A percentile compares a stretch with the other conserved stretches of the same genome.
phyloP scores from a whole-genome alignment of 2,797 vertebrate species.

The Myotis daubentonii region DNA sequence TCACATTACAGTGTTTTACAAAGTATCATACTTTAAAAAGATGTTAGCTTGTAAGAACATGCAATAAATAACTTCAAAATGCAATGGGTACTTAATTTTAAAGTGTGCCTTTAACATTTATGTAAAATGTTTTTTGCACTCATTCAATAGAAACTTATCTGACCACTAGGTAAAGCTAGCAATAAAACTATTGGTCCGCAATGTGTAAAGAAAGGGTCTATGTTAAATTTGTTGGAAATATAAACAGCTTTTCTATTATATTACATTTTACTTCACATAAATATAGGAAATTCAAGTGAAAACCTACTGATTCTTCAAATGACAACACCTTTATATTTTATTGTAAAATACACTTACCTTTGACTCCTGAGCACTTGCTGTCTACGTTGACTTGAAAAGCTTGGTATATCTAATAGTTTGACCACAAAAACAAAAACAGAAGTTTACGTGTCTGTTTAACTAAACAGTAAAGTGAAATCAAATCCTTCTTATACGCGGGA shows the following conservation, averaged over 20 bases:
- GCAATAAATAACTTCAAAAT: too few species aligned
- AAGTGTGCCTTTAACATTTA: too few species aligned
- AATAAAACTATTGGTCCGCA: too few species aligned
- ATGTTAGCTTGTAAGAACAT: too few species aligned
- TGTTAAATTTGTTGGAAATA: not conserved
- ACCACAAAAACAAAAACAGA: slow-evolving; percentile 60
- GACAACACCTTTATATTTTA: not conserved
- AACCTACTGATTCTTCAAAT: not conserved
- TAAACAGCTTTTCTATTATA: not conserved
- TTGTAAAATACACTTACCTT: slow-evolving; percentile 87
- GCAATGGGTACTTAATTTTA: too few species aligned
- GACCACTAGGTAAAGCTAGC: too few species aligned
- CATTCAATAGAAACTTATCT: too few species aligned
- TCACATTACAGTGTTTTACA: too few species aligned
- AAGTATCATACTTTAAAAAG: too few species aligned
- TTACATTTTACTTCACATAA: slow-evolving; percentile 31
- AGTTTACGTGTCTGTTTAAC: slow-evolving; percentile 53
- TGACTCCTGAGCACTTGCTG: slow-evolving; percentile 90
- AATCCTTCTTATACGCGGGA: not conserved
- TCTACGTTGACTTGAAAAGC: slow-evolving; percentile 92
- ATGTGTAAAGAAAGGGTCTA: slow-evolving; percentile 16
- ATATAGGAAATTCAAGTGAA: slow-evolving; percentile 15
- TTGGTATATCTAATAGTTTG: slow-evolving; percentile 92
- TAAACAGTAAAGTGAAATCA: slow-evolving; percentile 20
- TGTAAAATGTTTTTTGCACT: too few species aligned